A percentile compares a stretch with the other conserved stretches of the same genome.
Conservation (phyloP, 2,113 vertebrate genomes). For the Etia nguti region DNA sequence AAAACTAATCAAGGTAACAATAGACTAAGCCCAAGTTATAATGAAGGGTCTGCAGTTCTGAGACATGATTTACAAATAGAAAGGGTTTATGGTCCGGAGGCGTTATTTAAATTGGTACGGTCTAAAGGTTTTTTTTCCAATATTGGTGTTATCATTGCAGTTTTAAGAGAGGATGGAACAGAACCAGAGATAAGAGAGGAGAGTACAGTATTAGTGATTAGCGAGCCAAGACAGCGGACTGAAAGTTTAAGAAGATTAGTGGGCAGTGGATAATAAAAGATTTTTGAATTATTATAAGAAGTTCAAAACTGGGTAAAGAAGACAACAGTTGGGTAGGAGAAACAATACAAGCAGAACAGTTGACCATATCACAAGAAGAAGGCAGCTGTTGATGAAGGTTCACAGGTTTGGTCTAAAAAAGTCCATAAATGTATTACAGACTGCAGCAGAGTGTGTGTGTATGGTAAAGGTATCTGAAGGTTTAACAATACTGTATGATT, state of each 20-base stretch:
- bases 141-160: background rate
- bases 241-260: background rate
- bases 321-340: background rate
- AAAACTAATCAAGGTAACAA: background rate
- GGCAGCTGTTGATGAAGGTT: background rate
- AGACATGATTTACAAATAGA: background rate
- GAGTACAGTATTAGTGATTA: background rate
- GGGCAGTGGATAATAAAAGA: no score
- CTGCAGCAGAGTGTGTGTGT: background rate
- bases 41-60: background rate
- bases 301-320: background rate
- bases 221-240: background rate
- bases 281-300: background rate
- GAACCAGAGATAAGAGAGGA: background rate
- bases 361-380: background rate
- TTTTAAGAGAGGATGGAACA: background rate
- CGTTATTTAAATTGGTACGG: background rate
- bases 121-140: no score
- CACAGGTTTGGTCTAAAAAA: background rate
- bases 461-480: background rate
- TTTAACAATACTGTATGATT: background rate
- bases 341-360: no score
- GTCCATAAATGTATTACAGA: background rate
- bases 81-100: background rate
- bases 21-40: background rate